Conservation (phyloP, 2,888 invertebrate genomes). For the Rutpela maculata region DNA sequence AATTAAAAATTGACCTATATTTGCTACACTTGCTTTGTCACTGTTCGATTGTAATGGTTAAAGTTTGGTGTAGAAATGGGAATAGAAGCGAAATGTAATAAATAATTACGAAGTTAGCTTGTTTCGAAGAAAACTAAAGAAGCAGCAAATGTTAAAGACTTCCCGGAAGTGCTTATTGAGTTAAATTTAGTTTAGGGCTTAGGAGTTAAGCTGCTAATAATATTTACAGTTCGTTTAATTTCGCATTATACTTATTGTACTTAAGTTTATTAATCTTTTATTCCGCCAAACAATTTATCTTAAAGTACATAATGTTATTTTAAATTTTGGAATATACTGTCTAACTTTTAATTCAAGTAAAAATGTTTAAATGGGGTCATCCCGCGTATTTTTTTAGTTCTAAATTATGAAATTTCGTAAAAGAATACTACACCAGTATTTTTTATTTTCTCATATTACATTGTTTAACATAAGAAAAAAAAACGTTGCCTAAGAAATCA, state of each 20-base stretch:
- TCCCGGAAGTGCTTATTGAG: background rate
- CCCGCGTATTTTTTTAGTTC: too few relatives aligned
- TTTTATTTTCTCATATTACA: too few relatives aligned
- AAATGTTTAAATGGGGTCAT: too few relatives aligned
- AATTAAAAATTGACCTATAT: background rate
- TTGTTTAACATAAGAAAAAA: too few relatives aligned
- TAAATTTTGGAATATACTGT: too few relatives aligned
- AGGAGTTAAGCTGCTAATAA: constrained; percentile 4
- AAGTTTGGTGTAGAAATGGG: constrained; percentile 4
- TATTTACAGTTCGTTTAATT: constrained; percentile 3
- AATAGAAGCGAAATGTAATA: background rate
- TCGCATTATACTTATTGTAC: background rate
- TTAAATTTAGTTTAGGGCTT: constrained; percentile 7
- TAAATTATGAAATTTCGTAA: too few relatives aligned
- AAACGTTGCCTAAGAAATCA: too few relatives aligned
- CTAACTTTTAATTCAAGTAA: too few relatives aligned
- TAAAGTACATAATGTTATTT: background rate
- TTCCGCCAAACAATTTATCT: background rate
- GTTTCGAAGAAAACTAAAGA: constrained; percentile 4
- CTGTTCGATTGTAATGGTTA: constrained; percentile 7
- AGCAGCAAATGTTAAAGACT: constrained; percentile 7
- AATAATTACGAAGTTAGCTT: background rate
- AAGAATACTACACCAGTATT: too few relatives aligned
- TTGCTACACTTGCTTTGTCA: background rate
- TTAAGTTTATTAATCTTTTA: background rate